Percentiles rank a stretch among this genome's conserved stretches.
These are phyloP conservation scores for Pollimyrus isidori DNA, from an alignment of 2,113 vertebrate species.

Conservation along the genomic window DNA sequence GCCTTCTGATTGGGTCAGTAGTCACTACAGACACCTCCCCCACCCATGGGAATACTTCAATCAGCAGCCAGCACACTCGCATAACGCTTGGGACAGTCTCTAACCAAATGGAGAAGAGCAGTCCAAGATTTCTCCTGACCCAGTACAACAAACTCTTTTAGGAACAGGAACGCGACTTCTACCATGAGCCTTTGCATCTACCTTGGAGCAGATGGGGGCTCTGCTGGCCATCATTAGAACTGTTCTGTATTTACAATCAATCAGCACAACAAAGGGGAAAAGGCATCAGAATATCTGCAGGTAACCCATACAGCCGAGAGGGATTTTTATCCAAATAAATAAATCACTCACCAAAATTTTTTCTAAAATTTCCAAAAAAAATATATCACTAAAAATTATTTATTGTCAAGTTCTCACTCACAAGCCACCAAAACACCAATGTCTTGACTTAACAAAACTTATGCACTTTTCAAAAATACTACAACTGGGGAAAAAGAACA, in stretches of 20 bases:
- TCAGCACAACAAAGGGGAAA: background rate
- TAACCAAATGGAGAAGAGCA: background rate
- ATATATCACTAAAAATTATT: background rate
- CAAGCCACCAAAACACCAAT: background rate
- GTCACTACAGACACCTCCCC: background rate
- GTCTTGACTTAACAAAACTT: background rate
- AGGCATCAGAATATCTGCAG: background rate
- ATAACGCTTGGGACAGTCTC: background rate
- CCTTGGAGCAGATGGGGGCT: background rate
- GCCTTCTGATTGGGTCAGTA: background rate
- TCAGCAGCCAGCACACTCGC: background rate
- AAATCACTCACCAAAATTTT: too few species aligned
- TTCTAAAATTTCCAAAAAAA: background rate
- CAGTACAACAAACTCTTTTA: background rate
- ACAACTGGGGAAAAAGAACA: background rate
- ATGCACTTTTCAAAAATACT: background rate
- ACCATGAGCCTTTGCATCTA: background rate
- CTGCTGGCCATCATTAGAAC: background rate
- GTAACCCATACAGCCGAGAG: background rate
- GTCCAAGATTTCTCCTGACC: background rate
- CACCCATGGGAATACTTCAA: background rate
- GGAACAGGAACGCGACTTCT: background rate
- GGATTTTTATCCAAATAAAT: background rate
- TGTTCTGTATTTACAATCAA: background rate
- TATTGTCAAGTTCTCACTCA: background rate